phyloP scores from a whole-genome alignment of 2,113 vertebrate species.

The Hystrix brachyura region DNA sequence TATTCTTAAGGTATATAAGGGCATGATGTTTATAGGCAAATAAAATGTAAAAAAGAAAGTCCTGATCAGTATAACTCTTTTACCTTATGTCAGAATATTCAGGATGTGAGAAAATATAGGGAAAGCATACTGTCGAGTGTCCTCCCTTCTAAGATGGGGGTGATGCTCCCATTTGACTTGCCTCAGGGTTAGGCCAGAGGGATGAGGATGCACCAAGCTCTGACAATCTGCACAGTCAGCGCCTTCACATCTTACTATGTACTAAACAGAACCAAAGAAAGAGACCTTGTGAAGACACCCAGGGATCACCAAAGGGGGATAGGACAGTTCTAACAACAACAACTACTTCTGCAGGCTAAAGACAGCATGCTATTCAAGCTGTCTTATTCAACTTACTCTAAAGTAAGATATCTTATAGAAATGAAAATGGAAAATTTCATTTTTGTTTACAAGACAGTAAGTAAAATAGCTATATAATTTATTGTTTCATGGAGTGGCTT shows the following conservation, averaged over 20 bases:
- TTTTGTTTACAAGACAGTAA: background rate
- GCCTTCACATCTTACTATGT: background rate
- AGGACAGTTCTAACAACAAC: background rate
- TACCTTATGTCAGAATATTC: background rate
- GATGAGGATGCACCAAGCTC: background rate
- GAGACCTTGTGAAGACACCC: background rate
- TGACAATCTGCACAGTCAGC: background rate
- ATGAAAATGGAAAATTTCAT: background rate
- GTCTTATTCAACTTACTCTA: background rate
- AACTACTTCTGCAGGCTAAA: background rate
- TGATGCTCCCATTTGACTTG: background rate
- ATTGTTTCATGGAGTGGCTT: background rate
- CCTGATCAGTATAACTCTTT: background rate
- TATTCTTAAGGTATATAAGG: constrained; percentile 8
- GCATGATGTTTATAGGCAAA: background rate
- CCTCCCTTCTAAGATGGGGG: background rate
- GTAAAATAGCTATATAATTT: background rate
- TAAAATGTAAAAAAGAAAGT: background rate
- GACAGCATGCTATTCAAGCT: background rate
- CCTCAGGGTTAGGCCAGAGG: background rate
- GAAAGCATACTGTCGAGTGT: background rate
- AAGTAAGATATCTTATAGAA: background rate
- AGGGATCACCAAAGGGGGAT: background rate
- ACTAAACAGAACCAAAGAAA: background rate
- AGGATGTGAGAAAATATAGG: background rate